Percentiles rank a stretch among this genome's conserved stretches.
phyloP scores from a whole-genome alignment of 1,140 invertebrate species.

The Sycophaga agraensis region DNA sequence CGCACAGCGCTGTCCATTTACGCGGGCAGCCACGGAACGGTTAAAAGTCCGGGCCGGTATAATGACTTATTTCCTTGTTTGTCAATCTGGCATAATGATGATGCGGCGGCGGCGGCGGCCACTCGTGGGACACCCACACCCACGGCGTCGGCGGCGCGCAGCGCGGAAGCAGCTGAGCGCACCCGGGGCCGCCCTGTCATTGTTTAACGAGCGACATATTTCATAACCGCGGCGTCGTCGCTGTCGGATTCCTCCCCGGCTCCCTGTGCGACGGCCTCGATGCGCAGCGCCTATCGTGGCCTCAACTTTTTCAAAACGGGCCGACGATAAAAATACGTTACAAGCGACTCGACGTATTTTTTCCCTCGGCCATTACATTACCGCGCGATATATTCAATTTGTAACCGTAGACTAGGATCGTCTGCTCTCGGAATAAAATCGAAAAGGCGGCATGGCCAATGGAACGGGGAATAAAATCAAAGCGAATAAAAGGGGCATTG shows the following conservation, averaged over 20 bases:
- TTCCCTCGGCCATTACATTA: too few relatives aligned
- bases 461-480: too few relatives aligned
- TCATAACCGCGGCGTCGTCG: slow-evolving; percentile 26
- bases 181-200: too few relatives aligned
- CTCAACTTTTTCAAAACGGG: background rate
- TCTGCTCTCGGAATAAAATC: too few relatives aligned
- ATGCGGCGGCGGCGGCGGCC: too few relatives aligned
- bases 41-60: slow-evolving; percentile 28
- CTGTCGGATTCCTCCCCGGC: slow-evolving; percentile 3
- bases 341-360: too few relatives aligned
- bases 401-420: too few relatives aligned
- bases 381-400: too few relatives aligned
- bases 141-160: too few relatives aligned
- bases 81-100: slow-evolving; percentile 34
- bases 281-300: background rate
- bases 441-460: too few relatives aligned
- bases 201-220: slow-evolving; percentile 33
- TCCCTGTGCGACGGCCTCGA: background rate
- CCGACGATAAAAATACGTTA: background rate
- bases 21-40: slow-evolving; percentile 23
- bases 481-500: too few relatives aligned
- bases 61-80: slow-evolving; percentile 40
- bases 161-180: too few relatives aligned
- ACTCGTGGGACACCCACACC: slow-evolving; percentile 27
- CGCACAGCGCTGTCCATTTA: background rate